A percentile compares a stretch with the other conserved stretches of the same genome.
These are phyloP conservation scores for Pasiphila rectangulata DNA, from an alignment of 2,888 invertebrate species.

Conservation along the genomic window DNA sequence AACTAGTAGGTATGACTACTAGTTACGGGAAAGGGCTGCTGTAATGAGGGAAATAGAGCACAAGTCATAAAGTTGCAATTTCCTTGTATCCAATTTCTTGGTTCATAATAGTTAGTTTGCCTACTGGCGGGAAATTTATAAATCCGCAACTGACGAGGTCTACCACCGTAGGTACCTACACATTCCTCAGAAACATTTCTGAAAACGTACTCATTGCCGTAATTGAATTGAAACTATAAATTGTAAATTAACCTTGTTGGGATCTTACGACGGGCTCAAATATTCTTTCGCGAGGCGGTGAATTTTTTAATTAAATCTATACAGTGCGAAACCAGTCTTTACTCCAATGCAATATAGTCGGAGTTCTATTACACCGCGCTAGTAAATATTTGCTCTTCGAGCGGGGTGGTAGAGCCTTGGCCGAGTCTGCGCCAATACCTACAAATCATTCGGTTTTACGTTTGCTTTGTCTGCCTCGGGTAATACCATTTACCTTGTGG, in stretches of 20 bases:
- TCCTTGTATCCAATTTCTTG: too few species aligned
- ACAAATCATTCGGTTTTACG: slow-evolving; percentile 29
- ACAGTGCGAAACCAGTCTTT: slow-evolving; percentile 35
- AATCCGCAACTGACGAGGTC: too few species aligned
- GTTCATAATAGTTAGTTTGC: too few species aligned
- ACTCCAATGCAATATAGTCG: slow-evolving; percentile 29
- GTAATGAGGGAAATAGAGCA: too few species aligned
- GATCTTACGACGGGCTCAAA: slow-evolving; percentile 1
- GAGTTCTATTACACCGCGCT: slow-evolving; percentile 30
- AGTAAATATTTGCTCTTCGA: slow-evolving; percentile 48
- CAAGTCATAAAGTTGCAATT: too few species aligned
- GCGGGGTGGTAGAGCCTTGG: slow-evolving; percentile 33
- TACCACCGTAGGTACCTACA: too few species aligned
- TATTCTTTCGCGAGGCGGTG: slow-evolving; percentile 18
- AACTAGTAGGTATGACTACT: too few species aligned
- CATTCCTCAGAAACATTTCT: background rate
- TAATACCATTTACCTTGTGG: slow-evolving; percentile 14
- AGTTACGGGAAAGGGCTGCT: too few species aligned
- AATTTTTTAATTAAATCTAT: slow-evolving; percentile 44
- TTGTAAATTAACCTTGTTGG: slow-evolving; percentile 2
- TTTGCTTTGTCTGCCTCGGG: slow-evolving; percentile 29
- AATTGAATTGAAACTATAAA: background rate
- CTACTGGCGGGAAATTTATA: too few species aligned
- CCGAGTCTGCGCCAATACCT: slow-evolving; percentile 32
- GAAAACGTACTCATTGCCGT: too few species aligned